These are phyloP conservation scores for Opisthocomus hoazin DNA, from an alignment of 2,113 vertebrate genomes.

Conservation along the genomic window DNA sequence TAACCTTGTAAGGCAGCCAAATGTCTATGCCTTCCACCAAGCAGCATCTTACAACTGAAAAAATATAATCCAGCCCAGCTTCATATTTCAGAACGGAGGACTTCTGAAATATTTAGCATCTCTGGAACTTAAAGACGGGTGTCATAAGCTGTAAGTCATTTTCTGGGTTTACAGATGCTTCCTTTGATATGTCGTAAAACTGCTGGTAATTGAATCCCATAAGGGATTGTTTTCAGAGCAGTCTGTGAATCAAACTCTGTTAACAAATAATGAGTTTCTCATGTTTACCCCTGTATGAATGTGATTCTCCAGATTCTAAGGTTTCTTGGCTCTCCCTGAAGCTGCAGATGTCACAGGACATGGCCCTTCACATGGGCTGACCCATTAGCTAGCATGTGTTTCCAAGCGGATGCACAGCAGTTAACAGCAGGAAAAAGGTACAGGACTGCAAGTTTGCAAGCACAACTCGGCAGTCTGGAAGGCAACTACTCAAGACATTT, in stretches of 20 bases:
- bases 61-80: neutral
- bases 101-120: neutral
- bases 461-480: neutral
- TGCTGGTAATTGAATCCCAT: neutral
- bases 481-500: neutral
- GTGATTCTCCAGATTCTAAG: neutral
- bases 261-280: neutral
- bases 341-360: neutral
- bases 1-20: fast-evolving
- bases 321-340: fast-evolving
- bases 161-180: neutral
- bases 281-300: neutral
- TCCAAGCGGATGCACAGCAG: neutral
- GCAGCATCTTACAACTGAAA: neutral
- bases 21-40: neutral
- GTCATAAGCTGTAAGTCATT: neutral
- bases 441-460: neutral
- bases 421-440: neutral
- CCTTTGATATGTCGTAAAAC: neutral
- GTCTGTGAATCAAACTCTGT: neutral
- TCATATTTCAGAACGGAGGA: neutral
- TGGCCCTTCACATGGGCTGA: neutral
- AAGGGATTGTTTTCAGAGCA: neutral
- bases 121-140: neutral
- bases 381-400: fast-evolving